Evolutionary conservation across 1,140 invertebrate species (phyloP), one percentile per base, ranked within the genome.

Genomic region (Zaprionus kolodkinae): DNA sequence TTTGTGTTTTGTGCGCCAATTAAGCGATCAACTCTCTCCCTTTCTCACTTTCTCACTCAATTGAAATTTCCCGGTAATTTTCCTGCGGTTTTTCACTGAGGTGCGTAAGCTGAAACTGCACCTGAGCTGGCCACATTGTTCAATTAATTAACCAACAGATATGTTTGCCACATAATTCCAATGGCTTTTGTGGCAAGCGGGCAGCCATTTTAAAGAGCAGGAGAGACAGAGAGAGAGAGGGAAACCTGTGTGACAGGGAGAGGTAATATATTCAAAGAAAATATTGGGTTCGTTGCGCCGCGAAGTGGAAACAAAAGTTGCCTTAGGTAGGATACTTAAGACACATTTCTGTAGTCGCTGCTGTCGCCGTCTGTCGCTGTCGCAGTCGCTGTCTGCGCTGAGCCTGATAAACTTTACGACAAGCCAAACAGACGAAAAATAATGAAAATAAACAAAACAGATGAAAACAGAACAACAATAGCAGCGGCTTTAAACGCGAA

Each of bases 321-420:
- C n/a, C 50, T 50, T 50, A 36, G 40, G 13, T n/a, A 52, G 35
- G 35, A 60, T 48, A 50, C 66, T 48, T 69, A 62, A 62, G 48
- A 62, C 56, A 48, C 21, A 21, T 21, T 21, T 60, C 45, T 48
- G 36, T 11, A 11, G 50, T 11, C 25, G 13, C 30, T 11, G 11
- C 25, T 30, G 21, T 21, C 45, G 25, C 15, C 61, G 30, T 21
- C 21, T 15, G 40, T 45, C 35, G 13, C 52, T 25, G 63, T 60
- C 76, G 21, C 21, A 11, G 40, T 15, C 35, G 13, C 52, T 15
- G 63, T 60, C 76, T 83, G 71, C 12, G 17, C 48, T 36, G 36
- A 36, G 48, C 15, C 30, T 61, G 73, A 84, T 80, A 81, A 80
- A 80, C 25, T 80, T 84, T 77, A 84, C 57, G 77, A 84, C 65